phyloP scores from a whole-genome alignment of 2,113 vertebrate species.

The Poeciliopsis prolifica region DNA sequence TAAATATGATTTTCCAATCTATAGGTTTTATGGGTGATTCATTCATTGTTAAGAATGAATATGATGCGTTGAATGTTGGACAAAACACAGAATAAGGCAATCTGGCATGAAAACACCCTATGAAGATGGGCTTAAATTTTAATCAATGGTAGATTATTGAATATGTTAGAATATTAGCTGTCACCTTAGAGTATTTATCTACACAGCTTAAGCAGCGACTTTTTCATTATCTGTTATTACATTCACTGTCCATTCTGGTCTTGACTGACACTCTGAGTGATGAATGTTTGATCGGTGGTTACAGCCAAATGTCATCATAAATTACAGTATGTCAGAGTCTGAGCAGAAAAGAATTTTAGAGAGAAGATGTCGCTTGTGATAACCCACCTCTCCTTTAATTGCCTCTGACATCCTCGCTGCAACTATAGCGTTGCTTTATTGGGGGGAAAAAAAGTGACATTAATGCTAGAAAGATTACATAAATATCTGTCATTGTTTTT shows the following conservation, averaged over 20 bases:
- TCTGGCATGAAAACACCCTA: not conserved
- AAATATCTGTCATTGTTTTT: no score
- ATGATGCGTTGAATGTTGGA: no score
- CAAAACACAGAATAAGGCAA: not conserved
- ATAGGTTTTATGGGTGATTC: no score
- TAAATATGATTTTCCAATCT: no score
- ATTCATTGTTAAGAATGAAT: no score
- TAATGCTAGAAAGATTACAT: no score
- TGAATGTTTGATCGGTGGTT: slow-evolving; percentile 18
- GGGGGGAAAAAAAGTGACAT: no score
- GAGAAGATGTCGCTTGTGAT: slow-evolving; percentile 1
- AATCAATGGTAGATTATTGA: not conserved
- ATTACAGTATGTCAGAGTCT: slow-evolving; percentile 9
- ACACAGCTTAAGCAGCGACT: not conserved
- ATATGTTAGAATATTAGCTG: not conserved
- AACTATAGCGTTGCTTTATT: not conserved
- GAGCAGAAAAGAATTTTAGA: slow-evolving; percentile 23
- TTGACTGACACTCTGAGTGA: slow-evolving; percentile 16
- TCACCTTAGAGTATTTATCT: not conserved
- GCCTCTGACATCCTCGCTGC: not conserved
- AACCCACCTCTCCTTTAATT: not conserved
- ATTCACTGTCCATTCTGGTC: not conserved
- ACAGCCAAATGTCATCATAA: slow-evolving; percentile 3
- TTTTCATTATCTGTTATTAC: slow-evolving; percentile 1
- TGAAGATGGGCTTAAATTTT: not conserved